Evolutionary conservation across 2,113 vertebrate genomes (phyloP).

Genomic region (Phaethon lepturus): DNA sequence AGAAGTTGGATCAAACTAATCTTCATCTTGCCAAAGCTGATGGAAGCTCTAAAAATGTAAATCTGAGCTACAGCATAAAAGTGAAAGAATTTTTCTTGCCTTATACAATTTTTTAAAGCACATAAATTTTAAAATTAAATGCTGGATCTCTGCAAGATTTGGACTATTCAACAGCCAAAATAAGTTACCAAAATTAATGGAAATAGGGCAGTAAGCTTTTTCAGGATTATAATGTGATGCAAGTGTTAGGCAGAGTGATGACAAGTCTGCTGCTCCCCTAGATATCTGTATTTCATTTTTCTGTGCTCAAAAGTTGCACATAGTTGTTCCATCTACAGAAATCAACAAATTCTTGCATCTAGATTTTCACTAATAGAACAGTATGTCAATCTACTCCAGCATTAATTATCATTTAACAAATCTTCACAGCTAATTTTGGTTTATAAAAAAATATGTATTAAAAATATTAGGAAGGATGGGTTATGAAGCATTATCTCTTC

Average conservation of each 20-base stretch:
- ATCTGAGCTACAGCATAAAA: constrained; percentile 34
- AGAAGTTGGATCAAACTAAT: constrained; percentile 73
- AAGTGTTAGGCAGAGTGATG: constrained; percentile 42
- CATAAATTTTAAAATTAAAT: constrained; percentile 54
- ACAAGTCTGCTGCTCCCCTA: constrained; percentile 13
- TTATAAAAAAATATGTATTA: background rate
- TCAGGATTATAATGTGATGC: constrained; percentile 33
- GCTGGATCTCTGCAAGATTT: background rate
- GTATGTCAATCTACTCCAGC: background rate
- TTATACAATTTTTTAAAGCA: constrained; percentile 42
- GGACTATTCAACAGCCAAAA: constrained; percentile 32
- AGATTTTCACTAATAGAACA: background rate
- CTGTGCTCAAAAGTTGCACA: background rate
- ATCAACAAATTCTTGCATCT: background rate
- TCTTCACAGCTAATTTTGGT: background rate
- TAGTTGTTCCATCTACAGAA: background rate
- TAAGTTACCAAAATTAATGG: constrained; percentile 47
- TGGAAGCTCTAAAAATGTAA: constrained; percentile 63
- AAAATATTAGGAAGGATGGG: background rate
- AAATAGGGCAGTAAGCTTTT: constrained; percentile 29
- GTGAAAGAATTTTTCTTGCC: constrained; percentile 45
- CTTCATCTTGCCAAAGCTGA: constrained; percentile 70
- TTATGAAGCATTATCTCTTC: background rate
- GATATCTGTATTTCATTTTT: constrained; percentile 1
- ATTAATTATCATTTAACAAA: background rate